Evolutionary conservation across 2,797 vertebrate species (phyloP), one percentile per base, ranked within the genome.

Genomic region (Tauraco hartlaubi): DNA sequence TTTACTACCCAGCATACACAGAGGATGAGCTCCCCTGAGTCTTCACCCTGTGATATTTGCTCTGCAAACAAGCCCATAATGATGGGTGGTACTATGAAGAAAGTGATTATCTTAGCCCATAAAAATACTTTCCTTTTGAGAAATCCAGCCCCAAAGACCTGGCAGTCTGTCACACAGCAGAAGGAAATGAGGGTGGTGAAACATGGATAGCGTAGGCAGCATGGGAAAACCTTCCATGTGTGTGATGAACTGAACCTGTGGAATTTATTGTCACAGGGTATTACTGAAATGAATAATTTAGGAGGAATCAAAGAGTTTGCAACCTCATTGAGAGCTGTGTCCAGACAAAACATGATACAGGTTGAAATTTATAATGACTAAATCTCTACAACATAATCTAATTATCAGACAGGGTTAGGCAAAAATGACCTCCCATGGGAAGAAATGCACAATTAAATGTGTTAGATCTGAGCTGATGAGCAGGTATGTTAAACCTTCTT

Each of bases 391-490:
- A 91, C 95, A 94, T 94, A 96, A 96, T 94, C 91, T 96, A 96
- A 96, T 96, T 96, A 96, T 88, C 85, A 97, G 96, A 22, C 92
- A 91, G 77, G 96, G 94, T 97, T 95, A 96, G 92, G 95, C 67
- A 95, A 91, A 96, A 97, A 96, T 95, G 93, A 96, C 95, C 95
- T 97, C 96, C 95, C 91, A 49, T 73, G 95, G 95, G 95, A 96
- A 95, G 95, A 94, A 90, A 67, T 86, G 92, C 91, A 95, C 96
- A 96, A 96, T 96, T 97, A 96, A 55, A 77, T 90, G 91, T 94
- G 88, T 96, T 96, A 96, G 94, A 96, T 96, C 88, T 77, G 81
- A 96, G 89, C 63, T 96, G 95, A 96, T 86, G 92, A 97, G 74
- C 93, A 95, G 92, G 86, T 95, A 77, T 93, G 93, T 91, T 92